Evolutionary conservation across 2,888 invertebrate genomes (phyloP).

Genomic region (Ochropleura leucogaster): DNA sequence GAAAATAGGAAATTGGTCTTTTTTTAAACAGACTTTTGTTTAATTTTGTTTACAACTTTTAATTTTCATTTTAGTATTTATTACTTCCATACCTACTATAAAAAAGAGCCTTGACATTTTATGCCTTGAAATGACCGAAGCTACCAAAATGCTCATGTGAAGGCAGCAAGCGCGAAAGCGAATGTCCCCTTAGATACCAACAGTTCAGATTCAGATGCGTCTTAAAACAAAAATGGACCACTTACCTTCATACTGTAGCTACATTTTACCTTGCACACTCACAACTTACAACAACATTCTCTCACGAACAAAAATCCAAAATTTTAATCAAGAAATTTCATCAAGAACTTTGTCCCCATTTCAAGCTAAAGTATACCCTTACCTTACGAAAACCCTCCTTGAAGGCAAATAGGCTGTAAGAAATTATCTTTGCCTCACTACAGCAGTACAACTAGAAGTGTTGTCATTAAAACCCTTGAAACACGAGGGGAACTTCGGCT

Average conservation of each 20-base stretch:
- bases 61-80: too few species aligned
- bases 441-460: slow-evolving; percentile 79
- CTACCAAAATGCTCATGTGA: too few species aligned
- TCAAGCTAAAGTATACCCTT: slow-evolving; percentile 58
- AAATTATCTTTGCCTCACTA: slow-evolving; percentile 82
- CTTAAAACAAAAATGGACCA: neutral
- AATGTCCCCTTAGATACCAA: neutral
- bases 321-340: slow-evolving; percentile 67
- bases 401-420: slow-evolving; percentile 83
- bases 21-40: too few species aligned
- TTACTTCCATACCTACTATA: too few species aligned
- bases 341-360: slow-evolving; percentile 67
- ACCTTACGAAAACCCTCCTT: slow-evolving; percentile 66
- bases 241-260: neutral
- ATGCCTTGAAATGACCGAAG: too few species aligned
- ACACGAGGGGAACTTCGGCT: slow-evolving; percentile 66
- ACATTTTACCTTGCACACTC: neutral
- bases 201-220: neutral
- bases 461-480: slow-evolving; percentile 86
- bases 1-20: too few species aligned
- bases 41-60: too few species aligned
- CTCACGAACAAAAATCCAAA: slow-evolving; percentile 52
- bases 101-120: too few species aligned
- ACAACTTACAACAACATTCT: slow-evolving; percentile 3
- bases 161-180: neutral